Conservation (phyloP, 2,888 invertebrate genomes). For the Zygothrica quintamaculata region DNA sequence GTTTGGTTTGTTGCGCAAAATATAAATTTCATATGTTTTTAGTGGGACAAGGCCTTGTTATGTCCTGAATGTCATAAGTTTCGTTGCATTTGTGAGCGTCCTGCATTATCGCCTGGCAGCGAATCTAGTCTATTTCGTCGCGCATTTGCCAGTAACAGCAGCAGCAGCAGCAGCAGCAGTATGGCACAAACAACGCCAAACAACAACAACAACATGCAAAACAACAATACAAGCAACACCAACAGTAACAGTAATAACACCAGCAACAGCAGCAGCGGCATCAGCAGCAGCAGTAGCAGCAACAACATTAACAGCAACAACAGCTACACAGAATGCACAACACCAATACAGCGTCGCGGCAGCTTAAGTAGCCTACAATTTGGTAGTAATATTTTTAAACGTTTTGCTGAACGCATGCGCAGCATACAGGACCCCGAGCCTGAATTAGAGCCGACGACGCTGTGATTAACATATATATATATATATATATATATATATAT, state of each 20-base stretch:
- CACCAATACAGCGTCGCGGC: slow-evolving; percentile 49
- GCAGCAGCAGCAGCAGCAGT: slow-evolving; percentile 24
- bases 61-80: slow-evolving; percentile 84
- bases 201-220: slow-evolving; percentile 52
- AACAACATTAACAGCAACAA: slow-evolving; percentile 37
- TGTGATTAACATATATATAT: slow-evolving; percentile 31
- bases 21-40: slow-evolving; percentile 77
- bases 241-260: slow-evolving; percentile 37
- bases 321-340: slow-evolving; percentile 44
- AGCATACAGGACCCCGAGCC: slow-evolving; percentile 48
- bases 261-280: slow-evolving; percentile 50
- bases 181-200: slow-evolving; percentile 28
- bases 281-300: slow-evolving; percentile 45
- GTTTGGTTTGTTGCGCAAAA: slow-evolving; percentile 45
- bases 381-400: slow-evolving; percentile 83
- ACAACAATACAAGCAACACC: slow-evolving; percentile 38
- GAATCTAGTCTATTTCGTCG: slow-evolving; percentile 69
- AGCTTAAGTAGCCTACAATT: slow-evolving; percentile 77
- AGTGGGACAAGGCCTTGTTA: slow-evolving; percentile 84
- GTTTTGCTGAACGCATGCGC: slow-evolving; percentile 83
- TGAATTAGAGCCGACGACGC: slow-evolving; percentile 12
- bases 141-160: slow-evolving; percentile 66
- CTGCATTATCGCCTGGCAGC: slow-evolving; percentile 40
- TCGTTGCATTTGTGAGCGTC: slow-evolving; percentile 83
- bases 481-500: slow-evolving; percentile 35